These are phyloP conservation scores for Sula dactylatra DNA, from an alignment of 2,113 vertebrate genomes.

Conservation along the genomic window DNA sequence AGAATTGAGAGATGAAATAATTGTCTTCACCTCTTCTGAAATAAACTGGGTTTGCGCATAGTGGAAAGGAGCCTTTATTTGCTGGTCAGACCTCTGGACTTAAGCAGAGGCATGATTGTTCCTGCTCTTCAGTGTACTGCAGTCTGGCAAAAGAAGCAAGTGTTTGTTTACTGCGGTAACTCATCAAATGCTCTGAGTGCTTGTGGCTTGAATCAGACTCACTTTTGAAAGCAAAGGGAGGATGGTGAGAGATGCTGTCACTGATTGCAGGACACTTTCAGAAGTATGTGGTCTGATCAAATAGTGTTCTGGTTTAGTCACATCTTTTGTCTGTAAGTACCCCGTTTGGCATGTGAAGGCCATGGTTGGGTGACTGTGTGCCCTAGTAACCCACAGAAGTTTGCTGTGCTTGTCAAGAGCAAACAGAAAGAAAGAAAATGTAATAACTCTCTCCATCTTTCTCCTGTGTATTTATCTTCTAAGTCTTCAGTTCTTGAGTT, in stretches of 20 bases:
- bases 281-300: not conserved
- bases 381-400: not conserved
- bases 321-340: not conserved
- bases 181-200: not conserved
- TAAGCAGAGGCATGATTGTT: not conserved
- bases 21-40: not conserved
- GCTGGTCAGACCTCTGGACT: not conserved
- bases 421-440: not conserved
- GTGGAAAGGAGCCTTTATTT: not conserved
- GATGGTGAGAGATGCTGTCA: not conserved
- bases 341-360: rapidly evolving
- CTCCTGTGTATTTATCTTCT: not conserved
- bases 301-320: not conserved
- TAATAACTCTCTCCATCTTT: not conserved
- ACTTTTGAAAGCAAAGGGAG: not conserved
- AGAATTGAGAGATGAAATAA: not conserved
- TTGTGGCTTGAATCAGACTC: not conserved
- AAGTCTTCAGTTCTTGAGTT: not conserved
- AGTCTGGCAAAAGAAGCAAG: not conserved
- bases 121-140: not conserved
- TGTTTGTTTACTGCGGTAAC: not conserved
- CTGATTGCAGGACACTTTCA: not conserved
- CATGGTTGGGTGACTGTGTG: rapidly evolving
- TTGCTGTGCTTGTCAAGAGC: not conserved
- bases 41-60: not conserved